Evolutionary conservation across 2,113 vertebrate species (phyloP), one percentile per base, ranked within the genome.

Genomic region (Notarius lentiginosus): DNA sequence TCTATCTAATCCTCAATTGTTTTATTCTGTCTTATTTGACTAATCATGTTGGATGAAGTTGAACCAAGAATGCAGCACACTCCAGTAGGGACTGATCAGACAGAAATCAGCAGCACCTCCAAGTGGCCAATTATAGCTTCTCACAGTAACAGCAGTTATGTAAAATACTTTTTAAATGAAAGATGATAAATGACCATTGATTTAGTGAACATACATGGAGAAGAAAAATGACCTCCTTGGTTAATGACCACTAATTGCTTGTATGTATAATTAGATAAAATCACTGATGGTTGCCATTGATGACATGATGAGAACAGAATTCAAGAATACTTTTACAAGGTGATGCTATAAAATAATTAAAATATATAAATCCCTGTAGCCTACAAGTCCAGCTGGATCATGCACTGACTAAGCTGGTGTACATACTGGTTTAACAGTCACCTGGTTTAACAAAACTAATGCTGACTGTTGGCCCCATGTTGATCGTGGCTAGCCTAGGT

Each of bases 31-130:
- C 24, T 77, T 22, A 10, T n/a, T 12, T 56, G 22, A 30, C 30
- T 34, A 80, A 55, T 76, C 14, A 49, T n/a, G 51, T 7, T 79
- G 5, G 7, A 27, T 55, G 7, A 27, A n/a, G n/a, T 30, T 79
- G 14, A 7, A 6, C 20, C 8, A 66, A n/a, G 65, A 12, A 68
- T 73, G 1, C 72, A 11, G 9, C 41, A 7, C 22, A 22, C 8
- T 77, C 15, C 75, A 17, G 2, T 77, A 77, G 77, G 14, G 1
- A 1, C 53, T 56, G 53, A 10, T 30, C n/a, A 79, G 30, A 61
- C 18, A 81, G 11, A 34, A 24, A 85, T 65, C 58, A 65, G 47
- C 63, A 82, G 65, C 83, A 58, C 85, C 85, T 55, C 85, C 88
- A 30, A 81, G 66, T 82, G 88, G 88, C 41, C 55, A 66, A 34